Conservation (phyloP, 2,797 vertebrate genomes). For the Lophius americanus region DNA sequence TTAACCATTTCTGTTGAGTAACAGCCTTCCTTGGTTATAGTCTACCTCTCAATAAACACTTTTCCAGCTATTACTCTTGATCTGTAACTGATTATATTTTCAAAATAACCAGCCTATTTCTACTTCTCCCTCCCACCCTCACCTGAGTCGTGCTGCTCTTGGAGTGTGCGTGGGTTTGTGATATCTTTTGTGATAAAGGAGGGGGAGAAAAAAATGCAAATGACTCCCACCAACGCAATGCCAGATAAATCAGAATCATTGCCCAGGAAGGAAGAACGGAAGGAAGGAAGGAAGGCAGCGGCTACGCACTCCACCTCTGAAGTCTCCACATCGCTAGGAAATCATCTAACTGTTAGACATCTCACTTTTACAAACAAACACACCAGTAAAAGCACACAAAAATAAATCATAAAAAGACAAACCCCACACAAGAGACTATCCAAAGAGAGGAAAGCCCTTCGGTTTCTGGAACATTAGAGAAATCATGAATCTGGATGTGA, state of each 20-base stretch:
- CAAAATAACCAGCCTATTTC: conserved; percentile 70
- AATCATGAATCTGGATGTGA: conserved; percentile 24
- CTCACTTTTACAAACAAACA: conserved; percentile 44
- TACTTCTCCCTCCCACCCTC: conserved; percentile 62
- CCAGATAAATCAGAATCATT: conserved; percentile 76
- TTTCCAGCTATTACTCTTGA: conserved; percentile 29
- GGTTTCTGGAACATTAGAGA: conserved; percentile 29
- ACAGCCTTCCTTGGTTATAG: conserved; percentile 1
- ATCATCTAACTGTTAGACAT: conserved; percentile 45
- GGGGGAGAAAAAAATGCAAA: conserved; percentile 80
- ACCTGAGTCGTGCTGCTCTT: conserved; percentile 76
- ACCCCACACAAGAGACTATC: conserved; percentile 50
- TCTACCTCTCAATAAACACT: background rate
- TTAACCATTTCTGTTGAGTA: conserved; percentile 21
- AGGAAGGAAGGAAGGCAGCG: conserved; percentile 44
- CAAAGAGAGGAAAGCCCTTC: conserved; percentile 41
- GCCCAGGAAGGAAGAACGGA: conserved; percentile 53
- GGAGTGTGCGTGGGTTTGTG: conserved; percentile 84
- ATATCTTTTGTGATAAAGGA: conserved; percentile 86
- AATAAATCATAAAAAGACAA: conserved; percentile 35
- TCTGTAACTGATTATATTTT: conserved; percentile 65
- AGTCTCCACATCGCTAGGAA: conserved; percentile 64
- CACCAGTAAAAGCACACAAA: conserved; percentile 38
- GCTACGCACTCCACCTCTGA: conserved; percentile 46
- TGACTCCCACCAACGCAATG: conserved; percentile 82